These are phyloP conservation scores for Leptobrachium ailaonicum DNA, from an alignment of 2,113 vertebrate genomes.

Conservation along the genomic window DNA sequence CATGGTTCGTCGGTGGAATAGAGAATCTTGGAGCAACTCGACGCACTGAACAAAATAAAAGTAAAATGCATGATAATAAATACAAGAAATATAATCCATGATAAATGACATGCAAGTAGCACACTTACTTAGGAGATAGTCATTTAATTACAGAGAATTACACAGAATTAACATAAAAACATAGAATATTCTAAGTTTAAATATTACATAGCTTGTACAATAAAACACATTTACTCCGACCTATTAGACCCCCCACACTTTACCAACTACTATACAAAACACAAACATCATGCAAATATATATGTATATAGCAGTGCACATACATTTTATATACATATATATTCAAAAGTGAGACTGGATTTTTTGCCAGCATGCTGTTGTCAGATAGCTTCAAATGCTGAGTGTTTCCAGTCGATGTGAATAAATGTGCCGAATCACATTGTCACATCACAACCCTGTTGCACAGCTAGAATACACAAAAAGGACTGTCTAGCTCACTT, in stretches of 20 bases:
- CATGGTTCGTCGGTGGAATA: conserved; percentile 96
- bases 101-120: conserved; percentile 67
- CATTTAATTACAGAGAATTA: conserved; percentile 45
- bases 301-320: conserved; percentile 56
- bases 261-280: conserved; percentile 72
- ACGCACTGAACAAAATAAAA: conserved; percentile 87
- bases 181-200: conserved; percentile 49
- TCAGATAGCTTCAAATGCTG: conserved; percentile 77
- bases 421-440: conserved; percentile 75
- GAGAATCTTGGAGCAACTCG: conserved; percentile 96
- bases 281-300: conserved; percentile 80
- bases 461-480: conserved; percentile 68
- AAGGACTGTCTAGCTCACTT: conserved; percentile 63
- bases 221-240: conserved; percentile 69
- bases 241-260: conserved; percentile 64
- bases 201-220: conserved; percentile 56
- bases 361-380: conserved; percentile 73
- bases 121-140: conserved; percentile 61
- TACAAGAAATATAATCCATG: conserved; percentile 54
- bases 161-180: conserved; percentile 64
- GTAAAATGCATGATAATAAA: conserved; percentile 63
- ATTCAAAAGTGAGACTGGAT: conserved; percentile 73
- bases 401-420: conserved; percentile 84
- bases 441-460: conserved; percentile 79
- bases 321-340: conserved; percentile 60